Conservation (phyloP, 2,888 invertebrate genomes). For the Teinopalpus imperialis region DNA sequence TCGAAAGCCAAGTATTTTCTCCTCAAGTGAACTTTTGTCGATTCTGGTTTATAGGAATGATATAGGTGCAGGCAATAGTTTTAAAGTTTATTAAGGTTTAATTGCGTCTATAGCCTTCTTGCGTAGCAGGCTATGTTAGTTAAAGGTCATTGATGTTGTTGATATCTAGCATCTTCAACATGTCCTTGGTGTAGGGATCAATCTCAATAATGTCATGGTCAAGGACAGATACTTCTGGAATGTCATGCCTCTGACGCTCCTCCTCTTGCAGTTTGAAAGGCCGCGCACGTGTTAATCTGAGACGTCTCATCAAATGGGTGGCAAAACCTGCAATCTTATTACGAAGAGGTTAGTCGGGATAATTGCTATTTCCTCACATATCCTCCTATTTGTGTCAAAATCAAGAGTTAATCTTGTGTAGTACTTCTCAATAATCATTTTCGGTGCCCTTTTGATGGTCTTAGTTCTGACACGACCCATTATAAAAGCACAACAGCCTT, state of each 20-base stretch:
- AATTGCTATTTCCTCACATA: conserved; percentile 99
- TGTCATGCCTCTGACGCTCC: conserved; percentile 99
- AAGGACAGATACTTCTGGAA: conserved; percentile 96
- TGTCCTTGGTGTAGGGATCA: conserved; percentile 98
- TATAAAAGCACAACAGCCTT: conserved; percentile 59
- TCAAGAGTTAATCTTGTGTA: conserved; percentile 98
- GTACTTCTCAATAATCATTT: conserved; percentile 99
- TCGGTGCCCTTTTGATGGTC: conserved; percentile 99
- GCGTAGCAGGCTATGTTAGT: conserved; percentile 90
- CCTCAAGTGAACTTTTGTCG: too few relatives aligned
- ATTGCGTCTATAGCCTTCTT: conserved; percentile 78
- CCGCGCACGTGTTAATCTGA: conserved; percentile 98
- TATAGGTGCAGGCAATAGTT: too few relatives aligned
- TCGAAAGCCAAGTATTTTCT: too few relatives aligned
- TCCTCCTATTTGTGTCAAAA: conserved; percentile 99
- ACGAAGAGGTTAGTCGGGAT: conserved; percentile 97
- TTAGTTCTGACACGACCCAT: conserved; percentile 99
- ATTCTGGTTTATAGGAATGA: too few relatives aligned
- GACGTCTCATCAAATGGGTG: conserved; percentile 99
- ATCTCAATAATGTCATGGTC: conserved; percentile 99
- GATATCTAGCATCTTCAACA: conserved; percentile 98
- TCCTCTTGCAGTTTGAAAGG: conserved; percentile 99
- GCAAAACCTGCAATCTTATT: conserved; percentile 99
- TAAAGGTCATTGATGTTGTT: conserved; percentile 96
- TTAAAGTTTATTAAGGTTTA: conserved; percentile 57